These are phyloP conservation scores for Atrichornis clamosus DNA, from an alignment of 2,113 vertebrate genomes.

Conservation along the genomic window DNA sequence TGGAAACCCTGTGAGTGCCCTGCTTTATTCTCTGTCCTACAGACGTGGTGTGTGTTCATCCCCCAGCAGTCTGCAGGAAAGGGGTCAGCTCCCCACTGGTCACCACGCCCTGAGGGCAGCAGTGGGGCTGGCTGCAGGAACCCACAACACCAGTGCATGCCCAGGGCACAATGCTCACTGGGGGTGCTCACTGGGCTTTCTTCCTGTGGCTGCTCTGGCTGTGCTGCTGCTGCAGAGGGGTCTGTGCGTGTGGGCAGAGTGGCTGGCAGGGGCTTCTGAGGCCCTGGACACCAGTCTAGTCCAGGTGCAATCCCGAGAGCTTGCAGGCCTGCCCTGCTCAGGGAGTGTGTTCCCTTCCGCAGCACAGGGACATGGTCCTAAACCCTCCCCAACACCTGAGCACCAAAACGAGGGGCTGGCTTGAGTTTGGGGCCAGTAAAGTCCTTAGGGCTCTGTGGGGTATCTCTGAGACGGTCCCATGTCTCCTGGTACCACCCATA, in stretches of 20 bases:
- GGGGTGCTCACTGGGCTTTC: background rate
- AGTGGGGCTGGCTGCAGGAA: background rate
- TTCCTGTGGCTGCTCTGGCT: background rate
- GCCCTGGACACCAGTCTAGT: background rate
- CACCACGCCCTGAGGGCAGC: background rate
- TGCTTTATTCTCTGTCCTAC: background rate
- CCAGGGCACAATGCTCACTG: background rate
- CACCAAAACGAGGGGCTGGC: background rate
- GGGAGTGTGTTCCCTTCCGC: background rate
- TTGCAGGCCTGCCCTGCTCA: background rate
- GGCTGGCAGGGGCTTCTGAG: background rate
- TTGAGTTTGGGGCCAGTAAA: background rate
- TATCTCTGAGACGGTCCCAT: background rate
- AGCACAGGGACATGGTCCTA: rapidly evolving
- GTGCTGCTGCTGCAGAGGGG: background rate
- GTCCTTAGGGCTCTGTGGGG: background rate
- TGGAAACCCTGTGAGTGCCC: conserved; percentile 94
- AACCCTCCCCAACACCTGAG: background rate
- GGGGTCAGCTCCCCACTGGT: background rate
- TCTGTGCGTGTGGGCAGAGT: background rate
- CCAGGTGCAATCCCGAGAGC: background rate
- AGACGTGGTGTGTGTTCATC: rapidly evolving
- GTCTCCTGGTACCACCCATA: background rate
- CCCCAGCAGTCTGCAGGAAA: background rate
- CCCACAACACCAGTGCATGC: too few relatives aligned